Evolutionary conservation across 2,113 vertebrate species (phyloP).

Genomic region (Mirounga angustirostris): DNA sequence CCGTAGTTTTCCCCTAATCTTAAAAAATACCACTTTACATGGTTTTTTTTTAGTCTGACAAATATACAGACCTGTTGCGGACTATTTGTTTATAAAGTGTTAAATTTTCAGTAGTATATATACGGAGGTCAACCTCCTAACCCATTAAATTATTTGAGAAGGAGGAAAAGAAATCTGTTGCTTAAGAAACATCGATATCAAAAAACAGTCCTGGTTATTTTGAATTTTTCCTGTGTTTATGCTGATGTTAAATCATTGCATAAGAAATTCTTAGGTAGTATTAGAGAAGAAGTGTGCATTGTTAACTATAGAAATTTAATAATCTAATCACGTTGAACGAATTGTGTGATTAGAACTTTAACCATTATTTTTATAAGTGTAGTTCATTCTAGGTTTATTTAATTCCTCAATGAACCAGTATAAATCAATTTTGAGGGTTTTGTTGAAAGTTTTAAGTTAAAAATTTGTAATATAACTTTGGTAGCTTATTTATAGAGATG

Average conservation of each 20-base stretch:
- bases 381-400: slow-evolving; percentile 39
- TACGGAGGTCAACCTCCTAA: background rate
- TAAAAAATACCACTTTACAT: background rate
- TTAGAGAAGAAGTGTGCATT: slow-evolving; percentile 4
- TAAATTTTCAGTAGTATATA: slow-evolving; percentile 9
- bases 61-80: background rate
- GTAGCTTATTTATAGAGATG: background rate
- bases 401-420: slow-evolving; percentile 1
- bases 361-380: slow-evolving; percentile 52
- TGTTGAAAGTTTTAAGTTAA: slow-evolving; percentile 17
- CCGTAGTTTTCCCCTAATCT: background rate
- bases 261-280: slow-evolving; percentile 46
- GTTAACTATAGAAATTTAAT: slow-evolving; percentile 26
- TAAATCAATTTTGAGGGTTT: background rate
- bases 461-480: background rate
- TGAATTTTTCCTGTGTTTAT: slow-evolving; percentile 1
- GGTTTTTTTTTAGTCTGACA: slow-evolving; percentile 6
- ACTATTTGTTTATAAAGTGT: slow-evolving; percentile 19
- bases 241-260: background rate
- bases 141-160: slow-evolving; percentile 35
- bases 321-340: background rate
- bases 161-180: background rate
- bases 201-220: background rate
- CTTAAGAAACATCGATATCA: background rate
- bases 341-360: slow-evolving; percentile 25